phyloP scores from a whole-genome alignment of 2,113 vertebrate genomes.

The Pterocles orientalis region DNA sequence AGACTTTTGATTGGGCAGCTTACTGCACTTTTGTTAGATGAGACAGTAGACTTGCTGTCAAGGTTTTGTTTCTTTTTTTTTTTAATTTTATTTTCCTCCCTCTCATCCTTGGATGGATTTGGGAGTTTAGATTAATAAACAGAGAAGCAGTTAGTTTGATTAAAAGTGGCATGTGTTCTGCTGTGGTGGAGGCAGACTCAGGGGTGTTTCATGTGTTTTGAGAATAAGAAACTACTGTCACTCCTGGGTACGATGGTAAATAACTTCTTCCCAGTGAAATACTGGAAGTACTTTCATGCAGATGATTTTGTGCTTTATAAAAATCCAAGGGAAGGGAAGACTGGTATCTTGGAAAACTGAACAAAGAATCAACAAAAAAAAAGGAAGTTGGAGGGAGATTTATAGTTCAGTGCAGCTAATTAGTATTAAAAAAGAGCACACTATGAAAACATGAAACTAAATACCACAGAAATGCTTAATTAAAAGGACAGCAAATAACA shows the following conservation, averaged over 20 bases:
- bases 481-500: neutral
- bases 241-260: neutral
- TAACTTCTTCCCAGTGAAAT: neutral
- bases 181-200: neutral
- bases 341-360: neutral
- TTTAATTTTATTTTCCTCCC: neutral
- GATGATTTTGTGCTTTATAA: neutral
- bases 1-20: neutral
- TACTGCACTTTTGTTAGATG: neutral
- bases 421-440: neutral
- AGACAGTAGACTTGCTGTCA: neutral
- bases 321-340: neutral
- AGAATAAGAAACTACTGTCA: slow-evolving; percentile 15
- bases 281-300: neutral
- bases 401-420: neutral
- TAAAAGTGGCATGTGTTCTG: slow-evolving; percentile 22
- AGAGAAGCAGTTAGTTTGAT: slow-evolving; percentile 33
- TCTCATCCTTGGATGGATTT: neutral
- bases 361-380: neutral
- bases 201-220: neutral
- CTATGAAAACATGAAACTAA: neutral
- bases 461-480: neutral
- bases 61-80: neutral
- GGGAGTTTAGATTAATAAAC: slow-evolving; percentile 20
- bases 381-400: neutral